Evolutionary conservation across 2,797 vertebrate species (phyloP).

Genomic region (Brotogeris chrysoptera): DNA sequence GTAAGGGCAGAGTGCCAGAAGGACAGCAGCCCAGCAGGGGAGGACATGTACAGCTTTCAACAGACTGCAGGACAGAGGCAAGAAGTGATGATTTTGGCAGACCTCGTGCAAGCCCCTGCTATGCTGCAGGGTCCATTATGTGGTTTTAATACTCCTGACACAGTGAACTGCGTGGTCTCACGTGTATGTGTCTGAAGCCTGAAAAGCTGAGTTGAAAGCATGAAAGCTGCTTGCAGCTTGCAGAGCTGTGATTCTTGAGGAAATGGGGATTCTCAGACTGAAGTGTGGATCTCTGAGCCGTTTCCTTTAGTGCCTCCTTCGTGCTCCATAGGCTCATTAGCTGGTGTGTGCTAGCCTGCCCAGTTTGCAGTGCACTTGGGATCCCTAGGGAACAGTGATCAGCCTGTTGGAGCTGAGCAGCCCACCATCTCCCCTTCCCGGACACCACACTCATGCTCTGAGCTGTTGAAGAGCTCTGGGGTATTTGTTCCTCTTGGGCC

Average conservation of each 20-base stretch:
- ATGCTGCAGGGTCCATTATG: not conserved
- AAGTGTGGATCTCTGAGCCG: not conserved
- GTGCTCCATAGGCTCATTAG: not conserved
- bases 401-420: not conserved
- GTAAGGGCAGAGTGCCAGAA: conserved; percentile 25
- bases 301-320: not conserved
- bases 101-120: not conserved
- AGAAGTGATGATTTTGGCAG: conserved; percentile 33
- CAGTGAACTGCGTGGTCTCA: not conserved
- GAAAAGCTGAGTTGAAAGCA: not conserved
- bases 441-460: not conserved
- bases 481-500: not conserved
- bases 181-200: not conserved
- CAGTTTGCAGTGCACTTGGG: fast-evolving
- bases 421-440: not conserved
- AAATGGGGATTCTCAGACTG: not conserved
- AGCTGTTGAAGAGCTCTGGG: not conserved
- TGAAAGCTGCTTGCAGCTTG: not conserved
- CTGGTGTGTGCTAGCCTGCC: not conserved
- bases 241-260: not conserved
- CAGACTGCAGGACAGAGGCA: conserved; percentile 2
- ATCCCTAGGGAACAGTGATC: not conserved
- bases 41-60: not conserved
- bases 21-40: not conserved
- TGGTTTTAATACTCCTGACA: not conserved